Conservation (phyloP, 2,113 vertebrate genomes). For the Ceuthmochares aereus region DNA sequence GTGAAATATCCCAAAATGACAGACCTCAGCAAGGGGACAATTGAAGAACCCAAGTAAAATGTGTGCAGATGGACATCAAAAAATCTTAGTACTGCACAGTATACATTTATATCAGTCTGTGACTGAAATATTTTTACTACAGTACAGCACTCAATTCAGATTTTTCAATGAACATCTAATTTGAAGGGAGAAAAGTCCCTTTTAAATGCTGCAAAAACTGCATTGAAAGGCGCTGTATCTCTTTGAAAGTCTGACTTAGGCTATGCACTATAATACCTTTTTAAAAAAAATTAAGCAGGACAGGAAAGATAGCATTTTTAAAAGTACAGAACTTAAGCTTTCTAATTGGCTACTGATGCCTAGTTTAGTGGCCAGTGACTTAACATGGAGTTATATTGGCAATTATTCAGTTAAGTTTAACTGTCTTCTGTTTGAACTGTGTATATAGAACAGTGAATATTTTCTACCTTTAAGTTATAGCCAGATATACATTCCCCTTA, state of each 20-base stretch:
- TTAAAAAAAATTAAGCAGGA: conserved; percentile 57
- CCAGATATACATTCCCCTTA: conserved; percentile 63
- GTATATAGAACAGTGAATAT: conserved; percentile 40
- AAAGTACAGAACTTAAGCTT: conserved; percentile 36
- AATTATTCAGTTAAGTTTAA: conserved; percentile 41
- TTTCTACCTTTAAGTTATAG: conserved; percentile 70
- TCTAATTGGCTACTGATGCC: conserved; percentile 61
- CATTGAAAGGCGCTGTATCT: conserved; percentile 66
- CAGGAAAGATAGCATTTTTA: conserved; percentile 50
- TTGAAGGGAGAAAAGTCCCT: conserved; percentile 72
- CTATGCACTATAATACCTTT: conserved; percentile 69
- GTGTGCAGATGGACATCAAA: conserved; percentile 52
- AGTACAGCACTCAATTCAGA: conserved; percentile 75
- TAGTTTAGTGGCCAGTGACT: conserved; percentile 58
- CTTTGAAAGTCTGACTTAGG: conserved; percentile 72
- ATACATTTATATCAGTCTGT: conserved; percentile 74
- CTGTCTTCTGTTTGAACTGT: conserved; percentile 54
- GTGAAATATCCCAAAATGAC: conserved; percentile 99
- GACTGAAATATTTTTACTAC: conserved; percentile 74
- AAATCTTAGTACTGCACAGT: conserved; percentile 54
- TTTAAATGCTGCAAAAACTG: conserved; percentile 69
- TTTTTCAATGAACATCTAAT: conserved; percentile 69
- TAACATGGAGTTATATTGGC: conserved; percentile 47
- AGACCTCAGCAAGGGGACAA: conserved; percentile 98
- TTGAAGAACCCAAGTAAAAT: conserved; percentile 95